Percentiles rank a stretch among this genome's conserved stretches.
These are phyloP conservation scores for Dione vanillae DNA, from an alignment of 2,888 invertebrate genomes.

Conservation along the genomic window DNA sequence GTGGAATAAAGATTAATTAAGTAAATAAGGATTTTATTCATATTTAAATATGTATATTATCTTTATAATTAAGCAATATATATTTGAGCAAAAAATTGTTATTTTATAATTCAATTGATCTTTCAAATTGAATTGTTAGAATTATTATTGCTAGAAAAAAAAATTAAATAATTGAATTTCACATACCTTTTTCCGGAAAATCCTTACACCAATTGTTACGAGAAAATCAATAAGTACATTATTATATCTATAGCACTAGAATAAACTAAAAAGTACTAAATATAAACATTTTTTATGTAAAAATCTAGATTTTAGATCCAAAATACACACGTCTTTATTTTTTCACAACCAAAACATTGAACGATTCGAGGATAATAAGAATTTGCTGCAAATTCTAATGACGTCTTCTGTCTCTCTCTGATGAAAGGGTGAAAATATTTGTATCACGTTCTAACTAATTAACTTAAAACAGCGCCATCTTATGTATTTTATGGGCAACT, in stretches of 20 bases:
- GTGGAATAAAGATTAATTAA: too few species aligned
- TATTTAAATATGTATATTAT: not conserved
- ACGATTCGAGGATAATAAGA: constrained; percentile 42
- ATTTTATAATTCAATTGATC: not conserved
- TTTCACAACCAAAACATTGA: constrained; percentile 51
- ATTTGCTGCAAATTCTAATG: constrained; percentile 24
- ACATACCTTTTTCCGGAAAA: not conserved
- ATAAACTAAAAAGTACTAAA: constrained; percentile 9
- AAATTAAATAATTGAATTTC: not conserved
- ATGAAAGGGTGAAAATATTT: not conserved
- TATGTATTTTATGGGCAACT: not conserved
- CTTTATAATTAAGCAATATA: not conserved
- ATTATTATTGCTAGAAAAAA: not conserved
- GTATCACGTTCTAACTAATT: constrained; percentile 12
- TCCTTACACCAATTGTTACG: not conserved
- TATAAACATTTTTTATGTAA: constrained; percentile 14
- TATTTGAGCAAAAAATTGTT: not conserved
- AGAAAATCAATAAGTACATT: not conserved
- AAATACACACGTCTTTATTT: not conserved
- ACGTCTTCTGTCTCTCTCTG: constrained; percentile 31
- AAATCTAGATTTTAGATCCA: constrained; percentile 7
- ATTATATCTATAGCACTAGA: not conserved
- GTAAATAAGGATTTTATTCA: too few species aligned
- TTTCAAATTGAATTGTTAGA: not conserved
- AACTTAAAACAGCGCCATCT: constrained; percentile 19